These are phyloP conservation scores for Scarus forsteni DNA, from an alignment of 2,797 vertebrate genomes.

Conservation along the genomic window DNA sequence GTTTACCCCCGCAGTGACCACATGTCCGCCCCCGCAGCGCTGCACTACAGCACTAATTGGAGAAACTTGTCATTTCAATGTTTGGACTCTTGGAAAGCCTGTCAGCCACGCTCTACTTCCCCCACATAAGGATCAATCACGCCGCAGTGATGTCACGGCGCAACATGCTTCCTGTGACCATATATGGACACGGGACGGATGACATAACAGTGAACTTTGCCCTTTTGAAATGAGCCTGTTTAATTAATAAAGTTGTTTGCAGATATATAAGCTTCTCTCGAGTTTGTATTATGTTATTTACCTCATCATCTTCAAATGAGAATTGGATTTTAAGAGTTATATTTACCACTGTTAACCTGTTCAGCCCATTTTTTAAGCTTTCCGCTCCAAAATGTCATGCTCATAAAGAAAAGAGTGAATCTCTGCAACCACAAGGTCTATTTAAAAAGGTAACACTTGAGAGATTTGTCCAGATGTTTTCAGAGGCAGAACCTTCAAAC, in stretches of 20 bases:
- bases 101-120: constrained; percentile 71
- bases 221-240: constrained; percentile 15
- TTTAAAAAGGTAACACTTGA: too few relatives aligned
- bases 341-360: too few relatives aligned
- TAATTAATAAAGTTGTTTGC: constrained; percentile 11
- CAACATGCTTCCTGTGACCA: constrained; percentile 33
- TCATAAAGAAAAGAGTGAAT: too few relatives aligned
- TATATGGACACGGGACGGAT: constrained; percentile 58
- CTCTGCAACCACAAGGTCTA: too few relatives aligned
- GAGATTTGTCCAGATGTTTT: too few relatives aligned
- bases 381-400: too few relatives aligned
- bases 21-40: constrained; percentile 52
- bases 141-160: constrained; percentile 53
- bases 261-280: not conserved
- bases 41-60: constrained; percentile 62
- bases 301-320: constrained; percentile 22
- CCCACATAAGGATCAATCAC: constrained; percentile 60
- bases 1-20: constrained; percentile 53
- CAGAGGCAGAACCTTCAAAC: too few relatives aligned
- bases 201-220: constrained; percentile 37
- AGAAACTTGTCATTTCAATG: constrained; percentile 46
- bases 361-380: too few relatives aligned
- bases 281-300: not conserved
- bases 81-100: constrained; percentile 58
- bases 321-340: constrained; percentile 1